phyloP scores from a whole-genome alignment of 1,140 invertebrate species.

The Euura saliciscinereae region DNA sequence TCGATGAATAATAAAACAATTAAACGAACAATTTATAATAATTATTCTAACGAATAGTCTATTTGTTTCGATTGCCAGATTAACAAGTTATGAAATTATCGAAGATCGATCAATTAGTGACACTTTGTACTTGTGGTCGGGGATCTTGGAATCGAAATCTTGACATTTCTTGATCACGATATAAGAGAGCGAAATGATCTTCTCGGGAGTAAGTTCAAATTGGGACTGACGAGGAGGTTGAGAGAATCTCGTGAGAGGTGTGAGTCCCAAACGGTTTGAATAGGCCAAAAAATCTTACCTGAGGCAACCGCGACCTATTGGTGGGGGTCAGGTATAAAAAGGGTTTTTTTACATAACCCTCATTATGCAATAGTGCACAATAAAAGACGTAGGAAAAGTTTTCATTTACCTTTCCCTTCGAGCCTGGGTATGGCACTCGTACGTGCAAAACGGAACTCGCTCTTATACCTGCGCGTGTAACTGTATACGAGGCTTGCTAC shows the following conservation, averaged over 20 bases:
- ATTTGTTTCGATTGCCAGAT: no score
- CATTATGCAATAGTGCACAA: constrained; percentile 33
- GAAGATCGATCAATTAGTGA: not conserved
- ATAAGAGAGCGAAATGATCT: constrained; percentile 18
- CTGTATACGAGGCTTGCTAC: constrained; percentile 29
- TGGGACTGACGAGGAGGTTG: constrained; percentile 4
- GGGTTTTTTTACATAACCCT: constrained; percentile 45
- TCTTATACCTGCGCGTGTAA: not conserved
- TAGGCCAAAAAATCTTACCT: constrained; percentile 55
- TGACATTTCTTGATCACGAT: constrained; percentile 12
- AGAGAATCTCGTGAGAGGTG: constrained; percentile 46
- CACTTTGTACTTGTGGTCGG: not conserved
- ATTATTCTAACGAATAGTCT: no score
- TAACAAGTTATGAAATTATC: no score
- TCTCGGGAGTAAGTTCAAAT: constrained; percentile 28
- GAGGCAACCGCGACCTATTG: constrained; percentile 43
- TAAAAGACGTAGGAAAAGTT: not conserved
- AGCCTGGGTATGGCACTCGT: not conserved
- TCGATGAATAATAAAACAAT: no score
- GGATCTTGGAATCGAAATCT: not conserved
- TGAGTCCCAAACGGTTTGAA: constrained; percentile 29
- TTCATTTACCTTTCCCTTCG: not conserved
- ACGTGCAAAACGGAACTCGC: not conserved
- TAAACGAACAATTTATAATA: no score
- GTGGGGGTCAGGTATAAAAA: constrained; percentile 55